Evolutionary conservation across 53 echinoderm and acorn worm species (phyloP), one percentile per base, ranked within the genome.

Genomic region (Glandiceps talaboti): DNA sequence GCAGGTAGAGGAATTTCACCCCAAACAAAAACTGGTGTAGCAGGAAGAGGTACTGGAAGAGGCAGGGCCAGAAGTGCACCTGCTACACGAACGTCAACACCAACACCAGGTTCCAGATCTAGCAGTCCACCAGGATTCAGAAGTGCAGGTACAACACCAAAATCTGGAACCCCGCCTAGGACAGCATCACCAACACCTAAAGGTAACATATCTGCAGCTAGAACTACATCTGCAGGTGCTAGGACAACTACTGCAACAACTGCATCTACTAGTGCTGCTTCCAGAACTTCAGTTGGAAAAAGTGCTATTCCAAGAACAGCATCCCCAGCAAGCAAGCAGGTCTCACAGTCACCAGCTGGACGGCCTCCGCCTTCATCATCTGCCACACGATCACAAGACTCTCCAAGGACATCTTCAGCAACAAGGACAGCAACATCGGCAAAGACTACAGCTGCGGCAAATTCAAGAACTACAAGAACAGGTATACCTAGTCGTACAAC

Each of bases 71-170:
- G 81, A 31, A 84, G 81, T 73, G 32, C 78, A 20, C 33, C 77
- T 1, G 75, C 85, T 64, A 75, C 83, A 32, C 79, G 88, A 28
- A 31, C 89, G 27, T 30, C 81, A 14, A 86, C 91, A 32, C 77
- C 64, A 45, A 45, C 92, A 31, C 76, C 80, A 32, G 86, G 90
- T 79, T 80, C 85, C 29, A 87, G 80, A 29, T 45, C 64, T 12
- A 45, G 20, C 20, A 45, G 64, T 45, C 64, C 64, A 45, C 64
- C 64, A 45, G 64, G 6, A 45, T 12, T 20, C 6, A 31, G 27
- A 77, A 87, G 89, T 74, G 45, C 88, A 32, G 33, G 82, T 27
- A 29, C 75, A 74, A 10, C 75, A 29, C 74, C 86, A 29, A 79
- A 76, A 33, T 73, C 84, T 30, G 77, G 80, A 75, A 88, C 91